Evolutionary conservation across 2,113 vertebrate species (phyloP), one percentile per base, ranked within the genome.

Genomic region (Odocoileus virginianus): DNA sequence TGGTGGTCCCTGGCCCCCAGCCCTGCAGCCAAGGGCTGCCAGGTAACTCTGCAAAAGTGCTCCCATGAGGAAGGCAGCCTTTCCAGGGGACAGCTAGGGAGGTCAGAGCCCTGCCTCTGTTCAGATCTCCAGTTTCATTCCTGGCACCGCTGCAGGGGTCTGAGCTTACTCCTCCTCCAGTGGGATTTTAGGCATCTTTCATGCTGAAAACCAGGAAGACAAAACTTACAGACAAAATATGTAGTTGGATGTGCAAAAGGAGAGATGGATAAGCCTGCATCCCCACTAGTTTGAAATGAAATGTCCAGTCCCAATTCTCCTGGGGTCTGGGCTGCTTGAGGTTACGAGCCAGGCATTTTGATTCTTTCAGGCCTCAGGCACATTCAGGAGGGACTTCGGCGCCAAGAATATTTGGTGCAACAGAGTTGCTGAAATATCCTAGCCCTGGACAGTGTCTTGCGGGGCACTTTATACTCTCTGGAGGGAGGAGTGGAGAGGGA

Each of bases 131-230:
- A 84, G 45, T 98, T 97, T 98, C 16, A 79, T 96, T 95, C 89
- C 92, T 98, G 40, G 92, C 54, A 85, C 8, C 0, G 2, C 67
- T 40, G 91, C 45, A 83, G 52, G 95, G 95, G 91, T 67, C 81
- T 76, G 40, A 93, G 71, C 23, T 33, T 74, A n/a, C 5, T 85
- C 13, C 25, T 97, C 25, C 83, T 45, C 54, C 87, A 27, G 12
- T 45, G 79, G 45, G 54, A 96, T 57, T 94, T 97, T 92, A 96
- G 97, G 89, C 96, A 89, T 98, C 47, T 36, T 97, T 96, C 25
- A 7, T 95, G 90, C 78, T 96, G 95, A 95, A 83, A 91, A 58
- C n/a, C 2, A 47, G 64, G 92, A 91, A 97, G 92, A 71, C 64
- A 96, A 95, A 92, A 91, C 50, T 92, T 84, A 52, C 27, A 40